A percentile compares a stretch with the other conserved stretches of the same genome.
phyloP scores from a whole-genome alignment of 2,888 invertebrate genomes.

The Adela reaumurella region DNA sequence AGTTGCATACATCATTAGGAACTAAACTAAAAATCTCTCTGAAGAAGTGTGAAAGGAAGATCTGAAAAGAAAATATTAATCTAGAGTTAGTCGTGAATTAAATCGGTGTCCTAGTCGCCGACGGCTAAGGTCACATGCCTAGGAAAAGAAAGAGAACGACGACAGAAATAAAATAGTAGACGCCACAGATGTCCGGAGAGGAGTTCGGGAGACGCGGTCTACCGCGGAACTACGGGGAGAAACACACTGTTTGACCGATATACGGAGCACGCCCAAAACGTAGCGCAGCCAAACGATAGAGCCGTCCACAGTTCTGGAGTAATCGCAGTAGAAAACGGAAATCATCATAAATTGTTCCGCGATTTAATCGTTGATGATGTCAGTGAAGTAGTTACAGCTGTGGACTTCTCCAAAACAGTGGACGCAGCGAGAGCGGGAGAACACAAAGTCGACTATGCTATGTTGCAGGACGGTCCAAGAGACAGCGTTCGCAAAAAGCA shows the following conservation, averaged over 20 bases:
- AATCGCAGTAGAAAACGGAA: too few relatives aligned
- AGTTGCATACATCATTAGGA: too few relatives aligned
- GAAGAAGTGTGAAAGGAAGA: not conserved
- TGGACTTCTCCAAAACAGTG: not conserved
- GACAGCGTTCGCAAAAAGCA: not conserved
- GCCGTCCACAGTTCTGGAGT: too few relatives aligned
- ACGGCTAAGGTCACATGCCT: constrained; percentile 23
- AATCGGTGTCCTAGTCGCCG: not conserved
- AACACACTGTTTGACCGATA: constrained; percentile 1
- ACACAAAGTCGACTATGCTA: not conserved
- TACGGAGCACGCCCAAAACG: constrained; percentile 4
- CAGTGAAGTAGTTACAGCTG: too few relatives aligned
- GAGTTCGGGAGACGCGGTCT: constrained; percentile 1
- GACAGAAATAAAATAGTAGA: not conserved
- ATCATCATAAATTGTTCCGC: too few relatives aligned
- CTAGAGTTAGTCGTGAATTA: not conserved
- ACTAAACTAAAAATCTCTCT: not conserved
- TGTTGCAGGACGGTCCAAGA: not conserved
- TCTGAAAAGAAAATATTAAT: not conserved
- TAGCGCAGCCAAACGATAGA: not conserved
- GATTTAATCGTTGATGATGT: too few relatives aligned
- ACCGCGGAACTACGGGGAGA: not conserved
- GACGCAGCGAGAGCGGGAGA: not conserved
- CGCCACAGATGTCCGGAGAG: not conserved
- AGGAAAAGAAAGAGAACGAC: constrained; percentile 16